Conservation (phyloP, 2,113 vertebrate species). For the Tychaedon coryphoeus region DNA sequence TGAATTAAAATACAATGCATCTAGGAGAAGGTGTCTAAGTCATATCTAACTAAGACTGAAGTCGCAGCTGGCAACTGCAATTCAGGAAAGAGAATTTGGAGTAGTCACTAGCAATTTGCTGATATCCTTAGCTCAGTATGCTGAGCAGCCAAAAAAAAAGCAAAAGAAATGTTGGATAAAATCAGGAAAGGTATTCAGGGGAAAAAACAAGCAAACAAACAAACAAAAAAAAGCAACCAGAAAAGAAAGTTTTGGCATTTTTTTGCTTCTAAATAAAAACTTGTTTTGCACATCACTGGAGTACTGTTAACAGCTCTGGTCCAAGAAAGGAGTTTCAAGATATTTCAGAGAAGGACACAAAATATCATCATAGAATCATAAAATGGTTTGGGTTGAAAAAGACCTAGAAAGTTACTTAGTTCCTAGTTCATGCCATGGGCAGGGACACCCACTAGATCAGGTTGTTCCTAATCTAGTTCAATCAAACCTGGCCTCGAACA, state of each 20-base stretch:
- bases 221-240: too few species aligned
- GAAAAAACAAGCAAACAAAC: background rate
- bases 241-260: accelerated
- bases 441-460: background rate
- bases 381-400: background rate
- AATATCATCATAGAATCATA: background rate
- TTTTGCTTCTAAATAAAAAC: background rate
- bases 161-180: background rate
- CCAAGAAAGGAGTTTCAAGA: background rate
- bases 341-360: background rate
- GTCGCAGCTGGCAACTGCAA: background rate
- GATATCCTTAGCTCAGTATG: background rate
- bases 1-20: background rate
- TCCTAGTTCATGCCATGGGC: background rate
- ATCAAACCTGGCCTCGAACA: background rate
- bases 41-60: background rate
- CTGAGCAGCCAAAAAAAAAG: background rate
- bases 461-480: background rate
- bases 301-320: background rate
- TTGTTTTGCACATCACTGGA: background rate
- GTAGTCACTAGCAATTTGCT: background rate
- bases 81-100: background rate
- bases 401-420: background rate
- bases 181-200: background rate
- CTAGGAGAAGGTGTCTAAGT: background rate